phyloP scores from a whole-genome alignment of 2,113 vertebrate genomes.

The Kryptolebias marmoratus region DNA sequence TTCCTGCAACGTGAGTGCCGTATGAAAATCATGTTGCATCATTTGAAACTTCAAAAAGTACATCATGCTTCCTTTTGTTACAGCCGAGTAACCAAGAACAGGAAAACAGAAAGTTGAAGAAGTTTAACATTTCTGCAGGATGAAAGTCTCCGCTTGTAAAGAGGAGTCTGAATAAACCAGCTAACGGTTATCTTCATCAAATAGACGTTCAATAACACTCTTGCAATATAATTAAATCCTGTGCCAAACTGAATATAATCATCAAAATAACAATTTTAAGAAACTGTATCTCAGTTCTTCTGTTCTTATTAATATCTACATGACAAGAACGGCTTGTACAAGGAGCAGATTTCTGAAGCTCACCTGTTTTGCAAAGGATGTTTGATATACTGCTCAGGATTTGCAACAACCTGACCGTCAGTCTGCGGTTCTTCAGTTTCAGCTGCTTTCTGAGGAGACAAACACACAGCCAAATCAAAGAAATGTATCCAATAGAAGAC shows the following conservation, averaged over 20 bases:
- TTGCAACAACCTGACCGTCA: conserved; percentile 68
- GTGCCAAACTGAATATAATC: too few relatives aligned
- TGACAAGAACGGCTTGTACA: conserved; percentile 27
- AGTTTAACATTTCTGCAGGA: too few relatives aligned
- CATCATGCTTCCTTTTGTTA: conserved; percentile 12
- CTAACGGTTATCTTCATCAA: too few relatives aligned
- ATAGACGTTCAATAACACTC: too few relatives aligned
- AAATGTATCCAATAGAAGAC: neutral
- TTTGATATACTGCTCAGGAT: conserved; percentile 82
- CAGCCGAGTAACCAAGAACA: neutral
- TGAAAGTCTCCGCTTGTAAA: too few relatives aligned
- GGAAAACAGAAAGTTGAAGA: too few relatives aligned
- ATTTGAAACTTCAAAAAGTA: conserved; percentile 30
- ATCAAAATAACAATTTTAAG: too few relatives aligned
- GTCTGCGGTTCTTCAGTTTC: conserved; percentile 78
- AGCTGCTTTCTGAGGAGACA: conserved; percentile 72
- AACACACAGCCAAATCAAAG: neutral
- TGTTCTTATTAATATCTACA: neutral
- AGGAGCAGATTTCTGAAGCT: conserved; percentile 15
- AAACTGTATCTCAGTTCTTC: too few relatives aligned
- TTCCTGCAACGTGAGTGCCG: conserved; percentile 1
- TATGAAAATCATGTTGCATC: conserved; percentile 23
- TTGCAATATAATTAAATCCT: too few relatives aligned
- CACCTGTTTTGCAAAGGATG: conserved; percentile 86
- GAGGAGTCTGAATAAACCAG: too few relatives aligned